phyloP scores from a whole-genome alignment of 2,113 vertebrate species.

The Cinclus cinclus region DNA sequence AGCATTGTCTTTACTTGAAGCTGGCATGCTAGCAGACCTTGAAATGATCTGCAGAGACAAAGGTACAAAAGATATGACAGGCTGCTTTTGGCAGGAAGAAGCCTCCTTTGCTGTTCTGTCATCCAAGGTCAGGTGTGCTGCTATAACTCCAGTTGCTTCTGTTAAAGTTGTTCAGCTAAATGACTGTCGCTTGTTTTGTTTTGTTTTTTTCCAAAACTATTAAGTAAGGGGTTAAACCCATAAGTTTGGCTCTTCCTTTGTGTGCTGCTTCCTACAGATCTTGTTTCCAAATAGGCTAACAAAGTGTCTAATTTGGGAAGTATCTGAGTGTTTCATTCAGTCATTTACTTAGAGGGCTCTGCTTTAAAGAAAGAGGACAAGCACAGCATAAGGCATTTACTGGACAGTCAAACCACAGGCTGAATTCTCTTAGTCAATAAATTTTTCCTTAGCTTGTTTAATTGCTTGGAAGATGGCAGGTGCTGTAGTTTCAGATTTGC shows the following conservation, averaged over 20 bases:
- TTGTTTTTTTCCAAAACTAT: not conserved
- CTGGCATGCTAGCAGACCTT: slow-evolving; percentile 1
- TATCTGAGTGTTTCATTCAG: not conserved
- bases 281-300: not conserved
- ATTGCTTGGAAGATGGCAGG: not conserved
- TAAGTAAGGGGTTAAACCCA: not conserved
- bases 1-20: slow-evolving; percentile 37
- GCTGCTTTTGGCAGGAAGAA: slow-evolving; percentile 37
- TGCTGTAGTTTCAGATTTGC: not conserved
- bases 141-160: not conserved
- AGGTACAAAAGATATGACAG: slow-evolving; percentile 45
- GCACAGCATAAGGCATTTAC: not conserved
- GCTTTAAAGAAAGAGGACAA: not conserved
- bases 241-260: slow-evolving; percentile 3
- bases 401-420: not conserved
- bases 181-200: not conserved
- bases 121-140: not conserved
- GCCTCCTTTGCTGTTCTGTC: slow-evolving; percentile 37
- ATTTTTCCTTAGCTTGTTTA: not conserved
- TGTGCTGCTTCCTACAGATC: not conserved
- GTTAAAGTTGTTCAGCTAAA: slow-evolving; percentile 23
- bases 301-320: not conserved
- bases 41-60: slow-evolving; percentile 43
- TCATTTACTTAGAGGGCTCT: not conserved
- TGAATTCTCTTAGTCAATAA: not conserved